Conservation (phyloP, 2,797 vertebrate genomes). For the Manis pentadactyla region DNA sequence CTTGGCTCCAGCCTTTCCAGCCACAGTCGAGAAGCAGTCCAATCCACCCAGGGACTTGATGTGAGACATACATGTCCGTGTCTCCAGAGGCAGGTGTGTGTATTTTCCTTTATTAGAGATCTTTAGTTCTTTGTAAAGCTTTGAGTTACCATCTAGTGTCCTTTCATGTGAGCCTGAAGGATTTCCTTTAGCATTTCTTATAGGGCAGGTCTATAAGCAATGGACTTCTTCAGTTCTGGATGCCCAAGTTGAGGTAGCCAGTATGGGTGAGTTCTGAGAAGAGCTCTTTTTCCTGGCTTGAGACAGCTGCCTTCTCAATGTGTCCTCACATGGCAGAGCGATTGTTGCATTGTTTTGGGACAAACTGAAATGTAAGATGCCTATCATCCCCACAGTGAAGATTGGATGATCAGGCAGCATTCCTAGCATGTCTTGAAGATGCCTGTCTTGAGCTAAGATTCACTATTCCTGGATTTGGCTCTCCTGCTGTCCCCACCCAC, state of each 20-base stretch:
- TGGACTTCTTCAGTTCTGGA: background rate
- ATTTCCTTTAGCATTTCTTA: background rate
- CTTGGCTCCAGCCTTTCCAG: too few species aligned
- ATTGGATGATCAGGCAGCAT: background rate
- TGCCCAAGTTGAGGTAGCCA: background rate
- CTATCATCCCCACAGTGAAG: background rate
- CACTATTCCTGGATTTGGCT: background rate
- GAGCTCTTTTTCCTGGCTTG: background rate
- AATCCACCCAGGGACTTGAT: too few species aligned
- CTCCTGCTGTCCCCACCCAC: fast-evolving
- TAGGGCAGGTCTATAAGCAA: background rate
- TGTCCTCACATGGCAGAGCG: background rate
- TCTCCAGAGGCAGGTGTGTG: too few species aligned
- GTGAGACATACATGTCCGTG: too few species aligned
- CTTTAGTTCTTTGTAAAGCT: background rate
- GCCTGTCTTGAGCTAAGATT: background rate
- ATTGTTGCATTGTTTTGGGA: background rate
- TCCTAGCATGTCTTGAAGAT: background rate
- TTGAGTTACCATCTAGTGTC: background rate
- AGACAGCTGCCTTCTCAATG: background rate
- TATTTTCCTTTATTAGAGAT: background rate
- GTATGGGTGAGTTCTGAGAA: background rate
- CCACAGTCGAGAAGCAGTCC: too few species aligned
- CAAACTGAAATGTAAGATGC: background rate
- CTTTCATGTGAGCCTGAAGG: background rate